A percentile compares a stretch with the other conserved stretches of the same genome.
phyloP scores from a whole-genome alignment of 2,113 vertebrate species.

The Tragelaphus scriptus region DNA sequence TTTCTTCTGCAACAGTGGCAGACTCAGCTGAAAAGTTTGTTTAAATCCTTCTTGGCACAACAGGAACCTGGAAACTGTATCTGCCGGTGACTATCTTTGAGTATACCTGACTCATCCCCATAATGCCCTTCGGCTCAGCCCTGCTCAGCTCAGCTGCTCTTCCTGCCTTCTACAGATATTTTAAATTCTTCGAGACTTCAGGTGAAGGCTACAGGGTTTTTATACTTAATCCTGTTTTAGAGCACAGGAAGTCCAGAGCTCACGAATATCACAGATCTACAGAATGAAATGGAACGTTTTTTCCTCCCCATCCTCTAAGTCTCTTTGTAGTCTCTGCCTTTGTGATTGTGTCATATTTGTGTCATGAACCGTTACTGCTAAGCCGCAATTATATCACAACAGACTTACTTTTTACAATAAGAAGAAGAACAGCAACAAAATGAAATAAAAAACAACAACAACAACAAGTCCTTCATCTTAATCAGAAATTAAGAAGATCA shows the following conservation, averaged over 20 bases:
- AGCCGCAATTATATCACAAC: neutral
- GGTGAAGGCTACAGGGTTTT: neutral
- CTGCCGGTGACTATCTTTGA: neutral
- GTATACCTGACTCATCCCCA: slow-evolving; percentile 19
- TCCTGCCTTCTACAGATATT: neutral
- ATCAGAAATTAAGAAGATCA: neutral
- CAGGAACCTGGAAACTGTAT: neutral
- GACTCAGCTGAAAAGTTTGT: slow-evolving; percentile 31
- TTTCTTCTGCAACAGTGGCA: slow-evolving; percentile 13
- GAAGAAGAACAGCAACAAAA: neutral
- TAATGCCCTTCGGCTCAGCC: neutral
- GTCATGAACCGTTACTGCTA: slow-evolving; percentile 29
- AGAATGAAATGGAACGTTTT: neutral
- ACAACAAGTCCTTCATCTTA: neutral
- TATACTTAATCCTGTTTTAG: slow-evolving; percentile 17
- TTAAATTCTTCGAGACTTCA: slow-evolving; percentile 8
- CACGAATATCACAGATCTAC: neutral
- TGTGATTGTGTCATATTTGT: neutral
- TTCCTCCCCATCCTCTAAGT: slow-evolving; percentile 28
- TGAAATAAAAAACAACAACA: neutral
- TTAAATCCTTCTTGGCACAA: neutral
- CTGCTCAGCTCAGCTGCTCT: neutral
- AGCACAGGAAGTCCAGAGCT: neutral
- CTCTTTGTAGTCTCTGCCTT: slow-evolving; percentile 46
- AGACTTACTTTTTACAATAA: neutral